phyloP scores from a whole-genome alignment of 2,888 invertebrate genomes.

The Phanerotoma sp. region DNA sequence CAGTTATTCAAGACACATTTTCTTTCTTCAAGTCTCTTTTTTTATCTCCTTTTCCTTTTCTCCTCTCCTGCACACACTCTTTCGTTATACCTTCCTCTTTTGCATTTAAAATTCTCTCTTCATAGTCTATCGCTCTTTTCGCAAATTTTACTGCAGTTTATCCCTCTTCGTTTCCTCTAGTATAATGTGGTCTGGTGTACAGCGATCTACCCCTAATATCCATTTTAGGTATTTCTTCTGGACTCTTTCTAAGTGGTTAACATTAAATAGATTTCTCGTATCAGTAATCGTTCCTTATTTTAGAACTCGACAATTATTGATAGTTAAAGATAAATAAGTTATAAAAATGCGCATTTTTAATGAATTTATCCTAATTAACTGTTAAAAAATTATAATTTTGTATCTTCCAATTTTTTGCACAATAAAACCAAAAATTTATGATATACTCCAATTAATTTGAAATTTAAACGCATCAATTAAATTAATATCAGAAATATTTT shows the following conservation, averaged over 20 bases:
- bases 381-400: no score
- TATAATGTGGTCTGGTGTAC: constrained; percentile 11
- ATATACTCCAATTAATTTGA: no score
- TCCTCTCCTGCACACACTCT: constrained; percentile 3
- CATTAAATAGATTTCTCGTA: no score
- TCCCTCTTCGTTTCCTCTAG: constrained; percentile 18
- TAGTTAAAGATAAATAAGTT: no score
- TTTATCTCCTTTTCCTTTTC: neutral
- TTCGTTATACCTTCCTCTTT: neutral
- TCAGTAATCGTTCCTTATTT: no score
- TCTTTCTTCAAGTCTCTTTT: neutral
- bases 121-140: constrained; percentile 19
- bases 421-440: no score
- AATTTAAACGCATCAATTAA: no score
- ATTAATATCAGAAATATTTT: no score
- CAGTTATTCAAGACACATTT: neutral
- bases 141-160: constrained; percentile 6
- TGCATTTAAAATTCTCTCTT: neutral
- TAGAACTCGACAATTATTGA: no score
- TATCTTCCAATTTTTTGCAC: no score
- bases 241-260: constrained; percentile 15
- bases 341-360: no score
- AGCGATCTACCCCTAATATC: constrained; percentile 7
- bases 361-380: no score
- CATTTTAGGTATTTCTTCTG: constrained; percentile 19